Evolutionary conservation across 2,797 vertebrate species (phyloP).

Genomic region (Myripristis jacobus): DNA sequence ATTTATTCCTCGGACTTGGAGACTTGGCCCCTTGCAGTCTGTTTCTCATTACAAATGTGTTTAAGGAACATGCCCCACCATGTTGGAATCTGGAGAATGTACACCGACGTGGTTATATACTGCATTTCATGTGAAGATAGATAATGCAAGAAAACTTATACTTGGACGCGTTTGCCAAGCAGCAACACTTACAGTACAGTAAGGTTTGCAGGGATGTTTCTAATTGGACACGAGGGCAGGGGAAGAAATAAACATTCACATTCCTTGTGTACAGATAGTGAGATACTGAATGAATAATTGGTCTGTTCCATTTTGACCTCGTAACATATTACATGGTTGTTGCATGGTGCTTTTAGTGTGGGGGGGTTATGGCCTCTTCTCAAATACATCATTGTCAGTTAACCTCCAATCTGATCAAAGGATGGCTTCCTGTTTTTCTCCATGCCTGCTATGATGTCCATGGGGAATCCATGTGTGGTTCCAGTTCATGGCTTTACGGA

Average conservation of each 20-base stretch:
- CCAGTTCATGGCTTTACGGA: constrained; percentile 61
- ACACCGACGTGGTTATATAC: constrained; percentile 51
- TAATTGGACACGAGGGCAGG: constrained; percentile 25
- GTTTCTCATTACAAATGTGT: constrained; percentile 58
- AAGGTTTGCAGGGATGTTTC: constrained; percentile 3
- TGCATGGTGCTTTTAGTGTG: constrained; percentile 28
- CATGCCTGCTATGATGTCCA: constrained; percentile 43
- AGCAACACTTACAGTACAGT: constrained; percentile 4
- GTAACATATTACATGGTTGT: constrained; percentile 34
- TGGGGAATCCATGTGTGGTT: constrained; percentile 63
- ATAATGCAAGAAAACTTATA: constrained; percentile 55
- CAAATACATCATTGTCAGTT: constrained; percentile 44
- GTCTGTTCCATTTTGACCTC: constrained; percentile 35
- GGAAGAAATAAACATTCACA: constrained; percentile 18
- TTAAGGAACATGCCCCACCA: constrained; percentile 49
- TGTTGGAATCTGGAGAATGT: constrained; percentile 71
- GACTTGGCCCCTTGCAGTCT: constrained; percentile 40
- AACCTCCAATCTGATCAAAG: constrained; percentile 64
- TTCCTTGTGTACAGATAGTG: constrained; percentile 37
- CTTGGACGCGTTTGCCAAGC: constrained; percentile 37
- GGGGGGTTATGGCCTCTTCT: constrained; percentile 30
- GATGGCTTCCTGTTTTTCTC: constrained; percentile 74
- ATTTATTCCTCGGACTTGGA: constrained; percentile 46
- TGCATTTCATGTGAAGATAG: constrained; percentile 20
- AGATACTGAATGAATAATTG: constrained; percentile 32